A percentile compares a stretch with the other conserved stretches of the same genome.
phyloP scores from a whole-genome alignment of 2,113 vertebrate species.

The Pagrus major region DNA sequence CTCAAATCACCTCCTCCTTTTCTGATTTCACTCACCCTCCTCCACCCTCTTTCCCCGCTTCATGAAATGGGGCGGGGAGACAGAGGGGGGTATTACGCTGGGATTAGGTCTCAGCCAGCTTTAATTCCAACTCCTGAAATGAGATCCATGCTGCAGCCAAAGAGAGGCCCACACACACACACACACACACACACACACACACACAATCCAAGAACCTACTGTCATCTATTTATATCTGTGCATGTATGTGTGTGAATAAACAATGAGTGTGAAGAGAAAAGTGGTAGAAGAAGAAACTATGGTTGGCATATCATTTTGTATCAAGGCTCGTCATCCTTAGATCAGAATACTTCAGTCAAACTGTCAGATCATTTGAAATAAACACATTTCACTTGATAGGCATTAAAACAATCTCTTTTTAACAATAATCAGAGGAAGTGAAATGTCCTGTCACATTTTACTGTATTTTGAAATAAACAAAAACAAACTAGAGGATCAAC shows the following conservation, averaged over 20 bases:
- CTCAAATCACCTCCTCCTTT: slow-evolving; percentile 31
- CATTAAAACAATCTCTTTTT: background rate
- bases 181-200: background rate
- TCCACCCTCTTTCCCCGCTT: slow-evolving; percentile 32
- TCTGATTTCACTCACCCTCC: slow-evolving; percentile 39
- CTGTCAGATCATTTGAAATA: background rate
- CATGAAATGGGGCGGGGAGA: slow-evolving; percentile 43
- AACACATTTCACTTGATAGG: slow-evolving; percentile 1
- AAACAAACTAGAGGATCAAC: background rate
- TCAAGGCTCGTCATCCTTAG: background rate
- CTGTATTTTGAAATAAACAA: background rate
- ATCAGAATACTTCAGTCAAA: background rate
- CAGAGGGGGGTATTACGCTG: slow-evolving; percentile 58
- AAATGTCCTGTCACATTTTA: background rate
- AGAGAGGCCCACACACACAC: slow-evolving; percentile 48
- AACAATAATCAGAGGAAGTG: background rate
- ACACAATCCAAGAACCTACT: background rate
- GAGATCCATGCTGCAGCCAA: slow-evolving; percentile 63
- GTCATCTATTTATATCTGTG: slow-evolving; percentile 18
- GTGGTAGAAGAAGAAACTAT: background rate
- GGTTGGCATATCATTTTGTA: background rate
- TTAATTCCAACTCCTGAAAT: slow-evolving; percentile 79
- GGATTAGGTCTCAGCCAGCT: slow-evolving; percentile 76
- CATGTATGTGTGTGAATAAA: slow-evolving; percentile 21
- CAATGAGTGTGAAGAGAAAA: background rate